Base-by-base conservation (phyloP, 2,888 invertebrate genomes). In the Drosophila paracracens region DNA sequence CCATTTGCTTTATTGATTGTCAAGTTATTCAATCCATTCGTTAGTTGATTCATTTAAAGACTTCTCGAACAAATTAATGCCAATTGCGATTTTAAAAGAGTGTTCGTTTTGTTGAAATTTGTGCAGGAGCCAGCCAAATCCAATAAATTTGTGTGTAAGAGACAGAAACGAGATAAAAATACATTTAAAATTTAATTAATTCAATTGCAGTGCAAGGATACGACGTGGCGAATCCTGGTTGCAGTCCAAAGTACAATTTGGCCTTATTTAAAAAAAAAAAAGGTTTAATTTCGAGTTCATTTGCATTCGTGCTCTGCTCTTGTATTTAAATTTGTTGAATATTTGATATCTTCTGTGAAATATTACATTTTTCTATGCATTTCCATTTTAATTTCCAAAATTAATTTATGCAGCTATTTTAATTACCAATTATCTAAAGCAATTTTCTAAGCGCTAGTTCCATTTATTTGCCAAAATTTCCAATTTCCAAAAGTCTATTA, bases 161-260 rank as follows among this genome's bases (percentile, higher is more conserved):
- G 82, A 72, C 74, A 70, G 66, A 33, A 36, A 52, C 60, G 40
- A 60, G 76, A 75, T 77, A 77, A 73, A 73, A 67, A 21, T 40
- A 70, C 70, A 79, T 88, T 72, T 82, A 76, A 79, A 75, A 78
- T 75, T 79, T 83, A 88, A 83, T 88, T 88, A 88, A 83, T 88
- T 76, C 85, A 85, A 79, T 88, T 82, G 83, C 79, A 71, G 68
- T 68, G 70, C 84, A 57, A 70, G 70, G 62, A 43, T 66, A 65
- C 66, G 56, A 72, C 68, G 63, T 59, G 43, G 57, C 40, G 59
- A 67, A 40, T 70, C 50, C 53, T 48, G 46, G 56, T 13, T 36
- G 36, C 36, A 31, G 43, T 36, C 16, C 29, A 62, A 56, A 25
- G 67, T 75, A 70, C 71, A 84, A 82, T 82, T 83, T 84, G 21